Conservation (phyloP, 1,140 invertebrate genomes). For the Drosophila jambulina region DNA sequence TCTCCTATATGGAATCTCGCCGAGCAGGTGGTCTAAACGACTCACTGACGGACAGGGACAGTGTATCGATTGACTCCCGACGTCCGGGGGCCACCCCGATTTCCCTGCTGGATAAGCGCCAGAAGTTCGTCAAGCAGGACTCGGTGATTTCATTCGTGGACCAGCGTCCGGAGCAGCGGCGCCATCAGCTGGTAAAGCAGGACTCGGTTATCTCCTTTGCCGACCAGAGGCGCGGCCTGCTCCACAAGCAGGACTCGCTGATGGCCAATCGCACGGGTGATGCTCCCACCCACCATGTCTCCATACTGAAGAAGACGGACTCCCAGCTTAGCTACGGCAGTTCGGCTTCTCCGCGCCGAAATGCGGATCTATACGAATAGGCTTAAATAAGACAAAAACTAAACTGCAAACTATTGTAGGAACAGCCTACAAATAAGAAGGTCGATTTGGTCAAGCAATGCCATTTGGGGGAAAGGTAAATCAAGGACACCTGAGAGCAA, state of each 20-base stretch:
- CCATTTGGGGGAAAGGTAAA: not conserved
- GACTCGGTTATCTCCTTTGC: constrained; percentile 85
- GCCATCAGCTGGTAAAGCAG: constrained; percentile 83
- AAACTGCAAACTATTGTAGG: constrained; percentile 17
- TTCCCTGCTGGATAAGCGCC: constrained; percentile 71
- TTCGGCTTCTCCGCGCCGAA: constrained; percentile 71
- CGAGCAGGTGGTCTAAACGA: constrained; percentile 56
- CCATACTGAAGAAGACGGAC: constrained; percentile 84
- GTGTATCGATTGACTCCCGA: constrained; percentile 71
- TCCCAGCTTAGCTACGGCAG: constrained; percentile 73
- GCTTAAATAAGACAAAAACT: constrained; percentile 18
- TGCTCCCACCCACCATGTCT: constrained; percentile 80
- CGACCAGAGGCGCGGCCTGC: constrained; percentile 76
- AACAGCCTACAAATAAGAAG: constrained; percentile 5
- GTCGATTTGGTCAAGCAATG: not conserved
- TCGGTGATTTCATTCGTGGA: constrained; percentile 84
- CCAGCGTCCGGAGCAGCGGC: constrained; percentile 77
- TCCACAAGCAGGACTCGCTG: constrained; percentile 82
- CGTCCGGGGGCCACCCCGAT: constrained; percentile 47
- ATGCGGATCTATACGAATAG: constrained; percentile 79
- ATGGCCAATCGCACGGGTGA: constrained; percentile 76
- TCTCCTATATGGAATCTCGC: constrained; percentile 82
- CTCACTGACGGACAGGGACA: constrained; percentile 64
- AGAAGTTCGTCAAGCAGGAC: constrained; percentile 84
- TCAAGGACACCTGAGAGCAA: not conserved